Conservation (phyloP, 2,113 vertebrate species). For the Archocentrus centrarchus region DNA sequence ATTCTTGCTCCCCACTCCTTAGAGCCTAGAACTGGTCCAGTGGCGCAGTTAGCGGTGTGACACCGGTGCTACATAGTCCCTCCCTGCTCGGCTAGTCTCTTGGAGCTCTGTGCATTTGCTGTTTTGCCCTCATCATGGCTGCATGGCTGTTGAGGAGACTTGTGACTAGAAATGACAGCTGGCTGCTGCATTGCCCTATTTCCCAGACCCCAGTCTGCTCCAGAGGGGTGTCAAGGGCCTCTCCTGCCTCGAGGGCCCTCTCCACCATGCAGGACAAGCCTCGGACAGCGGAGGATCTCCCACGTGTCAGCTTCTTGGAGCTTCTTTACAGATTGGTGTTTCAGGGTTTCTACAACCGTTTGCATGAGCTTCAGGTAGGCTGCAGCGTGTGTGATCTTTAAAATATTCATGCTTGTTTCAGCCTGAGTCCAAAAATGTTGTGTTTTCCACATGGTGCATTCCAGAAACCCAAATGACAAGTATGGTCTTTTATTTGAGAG, state of each 20-base stretch:
- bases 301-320: conserved; percentile 42
- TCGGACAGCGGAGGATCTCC: conserved; percentile 68
- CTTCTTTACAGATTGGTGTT: conserved; percentile 73
- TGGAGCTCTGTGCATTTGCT: conserved; percentile 4
- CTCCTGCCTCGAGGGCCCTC: conserved; percentile 4
- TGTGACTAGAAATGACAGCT: neutral
- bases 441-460: neutral
- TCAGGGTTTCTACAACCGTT: conserved; percentile 70
- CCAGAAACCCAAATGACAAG: neutral
- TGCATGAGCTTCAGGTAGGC: conserved; percentile 81
- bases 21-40: too few relatives aligned
- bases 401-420: neutral
- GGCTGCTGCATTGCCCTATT: neutral
- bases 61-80: too few relatives aligned
- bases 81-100: conserved; percentile 29
- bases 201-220: neutral
- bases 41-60: too few relatives aligned
- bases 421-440: neutral
- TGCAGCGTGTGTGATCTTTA: neutral
- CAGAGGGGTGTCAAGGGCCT: neutral
- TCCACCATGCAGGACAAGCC: conserved; percentile 40
- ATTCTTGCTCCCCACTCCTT: too few relatives aligned
- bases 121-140: conserved; percentile 54
- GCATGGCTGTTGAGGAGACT: conserved; percentile 18
- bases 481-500: neutral